Base-by-base conservation (phyloP, 2,888 invertebrate species). In the Heliconius aoede region DNA sequence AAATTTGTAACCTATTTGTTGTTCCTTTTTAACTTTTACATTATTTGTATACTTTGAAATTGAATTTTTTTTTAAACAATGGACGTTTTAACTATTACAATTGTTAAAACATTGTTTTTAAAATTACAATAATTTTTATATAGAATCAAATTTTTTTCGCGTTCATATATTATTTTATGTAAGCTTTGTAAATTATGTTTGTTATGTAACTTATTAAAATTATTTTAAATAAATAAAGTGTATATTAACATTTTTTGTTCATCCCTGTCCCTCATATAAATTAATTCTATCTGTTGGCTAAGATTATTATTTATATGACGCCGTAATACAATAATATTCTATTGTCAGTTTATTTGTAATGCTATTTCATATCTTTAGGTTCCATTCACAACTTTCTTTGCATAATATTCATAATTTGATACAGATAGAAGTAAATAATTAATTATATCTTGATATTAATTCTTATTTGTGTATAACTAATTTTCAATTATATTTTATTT, bases 131-230 rank as follows among this genome's bases (percentile, higher is more conserved):
- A 67, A 36, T 60, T 72, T 71, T 62, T 77, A 67, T 62, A 88
- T 87, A 87, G 87, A 81, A 86, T 77, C 90, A 68, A 11, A 7
- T 89, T 89, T 88, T 87, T 87, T 88, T 88, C 85, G 82, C 87
- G 86, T 85, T 72, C 76, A 72, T 78, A 30, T 79, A 72, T 46
- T 21, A 46, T 76, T 79, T 75, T 81, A 73, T 76, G 68, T 75
- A 69, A 79, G 76, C 79, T 79, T 80, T 82, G 80, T 84, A 81
- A 80, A 82, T 82, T 83, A 84, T 83, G 82, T 85, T 86, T 85
- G 83, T 84, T 84, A 84, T 82, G 80, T 85, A 85, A 84, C 81
- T 84, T 85, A 84, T 83, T 85, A 84, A 82, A 84, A 81, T 85
- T 85, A 85, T 83, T 79, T 74, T 76, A 84, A 83, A 85, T 83